Conservation (phyloP, 2,888 invertebrate genomes). For the Carcina quercana region DNA sequence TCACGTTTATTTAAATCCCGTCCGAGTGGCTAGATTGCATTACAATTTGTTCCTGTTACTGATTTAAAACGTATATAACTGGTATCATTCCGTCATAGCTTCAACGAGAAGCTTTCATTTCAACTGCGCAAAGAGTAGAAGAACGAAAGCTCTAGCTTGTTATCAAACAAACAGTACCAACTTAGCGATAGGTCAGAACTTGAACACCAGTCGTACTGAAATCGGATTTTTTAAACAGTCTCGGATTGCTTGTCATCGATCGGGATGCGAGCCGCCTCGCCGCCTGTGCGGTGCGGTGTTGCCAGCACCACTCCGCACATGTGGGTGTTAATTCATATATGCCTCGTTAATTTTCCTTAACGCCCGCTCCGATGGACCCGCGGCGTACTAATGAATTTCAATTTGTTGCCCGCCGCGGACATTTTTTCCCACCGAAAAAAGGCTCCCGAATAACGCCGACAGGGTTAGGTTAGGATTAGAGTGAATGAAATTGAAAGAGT, state of each 20-base stretch:
- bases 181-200: no score
- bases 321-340: constrained; percentile 65
- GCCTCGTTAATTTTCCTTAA: constrained; percentile 69
- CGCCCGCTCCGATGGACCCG: constrained; percentile 49
- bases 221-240: no score
- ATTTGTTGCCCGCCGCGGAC: constrained; percentile 53
- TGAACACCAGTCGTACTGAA: no score
- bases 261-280: constrained; percentile 23
- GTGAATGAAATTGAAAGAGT: constrained; percentile 13
- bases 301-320: constrained; percentile 14
- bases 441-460: constrained; percentile 20
- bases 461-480: constrained; percentile 25
- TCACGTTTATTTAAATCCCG: no score
- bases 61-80: no score
- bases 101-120: no score
- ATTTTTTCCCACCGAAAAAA: constrained; percentile 32
- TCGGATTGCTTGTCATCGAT: constrained; percentile 36
- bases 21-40: no score
- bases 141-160: no score
- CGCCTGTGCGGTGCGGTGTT: constrained; percentile 2
- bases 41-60: no score
- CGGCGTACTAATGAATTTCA: constrained; percentile 67
- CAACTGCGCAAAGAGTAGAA: no score
- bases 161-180: no score
- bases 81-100: no score